Base-by-base conservation (phyloP, 2,888 invertebrate genomes). In the Melanophora roralis region DNA sequence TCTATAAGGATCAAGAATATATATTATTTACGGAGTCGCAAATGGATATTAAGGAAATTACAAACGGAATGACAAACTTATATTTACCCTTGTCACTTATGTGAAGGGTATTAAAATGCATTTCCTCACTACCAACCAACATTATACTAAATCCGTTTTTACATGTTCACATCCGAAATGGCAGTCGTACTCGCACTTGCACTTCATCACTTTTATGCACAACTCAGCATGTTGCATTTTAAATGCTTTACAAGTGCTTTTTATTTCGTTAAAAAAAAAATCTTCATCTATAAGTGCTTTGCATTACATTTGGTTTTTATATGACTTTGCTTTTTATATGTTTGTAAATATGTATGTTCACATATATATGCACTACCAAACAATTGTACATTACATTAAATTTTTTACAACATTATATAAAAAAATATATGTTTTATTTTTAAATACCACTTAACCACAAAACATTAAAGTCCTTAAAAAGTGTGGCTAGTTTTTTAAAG, bases 191-290 rank as follows among this genome's bases (percentile, higher is more conserved):
- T 57, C 19, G 57, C 27, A 60, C 53, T 57, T 71, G 64, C 51
- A 64, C 57, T 71, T 68, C 73, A 60, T 73, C 57, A 74, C 57
- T 65, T 67, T 62, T 71, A 60, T 75, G 69, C 65, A 53, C 64
- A 65, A 38, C 74, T 74, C 78, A 78, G 64, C 68, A 79, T 81
- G 78, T 74, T 81, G 81, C 85, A 84, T 84, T 86, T 85, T 78
- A 85, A 86, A 85, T 85, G 82, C 83, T 85, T 86, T 82, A 83
- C 86, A 80, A 84, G 83, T 82, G 75, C 62, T 71, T 78, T 73
- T 75, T 51, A 36, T 38, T 43, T 14, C 7, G 9, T 9, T 19
- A 19, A 45, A 21, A 45, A 45, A 71, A 69, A 76, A 57, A 57
- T 7, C 51, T 59, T n/a, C 59, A 53, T 59, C 12, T 45, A 55